A percentile compares a stretch with the other conserved stretches of the same genome.
Evolutionary conservation across 1,140 invertebrate species (phyloP).

Genomic region (Panagrolaimus sp.): DNA sequence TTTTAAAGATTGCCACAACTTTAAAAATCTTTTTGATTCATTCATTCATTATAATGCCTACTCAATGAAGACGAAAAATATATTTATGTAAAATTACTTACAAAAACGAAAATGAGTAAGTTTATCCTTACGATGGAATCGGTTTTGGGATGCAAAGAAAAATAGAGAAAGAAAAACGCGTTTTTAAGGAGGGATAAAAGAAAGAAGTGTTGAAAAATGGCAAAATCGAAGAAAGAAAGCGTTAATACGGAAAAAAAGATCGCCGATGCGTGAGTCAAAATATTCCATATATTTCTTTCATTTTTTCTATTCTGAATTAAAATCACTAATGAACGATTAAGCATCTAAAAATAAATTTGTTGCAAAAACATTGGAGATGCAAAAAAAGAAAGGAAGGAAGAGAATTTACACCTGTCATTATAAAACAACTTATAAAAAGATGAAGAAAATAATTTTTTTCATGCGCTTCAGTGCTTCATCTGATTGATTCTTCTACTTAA

Average conservation of each 20-base stretch:
- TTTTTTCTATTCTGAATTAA: no score
- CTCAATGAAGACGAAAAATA: no score
- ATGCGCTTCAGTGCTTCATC: constrained; percentile 10
- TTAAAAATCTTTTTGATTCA: no score
- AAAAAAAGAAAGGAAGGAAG: not conserved
- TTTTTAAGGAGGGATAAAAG: no score
- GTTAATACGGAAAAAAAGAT: constrained; percentile 5
- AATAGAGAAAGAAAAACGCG: no score
- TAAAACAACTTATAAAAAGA: not conserved
- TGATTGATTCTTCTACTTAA: not conserved
- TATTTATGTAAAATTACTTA: no score
- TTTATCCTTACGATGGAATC: no score
- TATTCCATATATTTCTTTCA: not conserved
- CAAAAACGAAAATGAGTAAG: no score
- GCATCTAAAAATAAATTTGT: constrained; percentile 1
- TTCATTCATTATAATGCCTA: no score
- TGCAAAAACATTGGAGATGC: constrained; percentile 10
- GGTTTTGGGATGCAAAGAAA: no score
- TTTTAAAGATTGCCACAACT: no score
- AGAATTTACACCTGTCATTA: not conserved
- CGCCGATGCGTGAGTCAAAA: not conserved
- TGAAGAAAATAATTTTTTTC: not conserved
- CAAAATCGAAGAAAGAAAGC: not conserved
- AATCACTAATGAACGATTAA: constrained; percentile 9
- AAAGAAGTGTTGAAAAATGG: no score